Percentiles rank a stretch among this genome's conserved stretches.
Evolutionary conservation across 2,113 vertebrate species (phyloP).

Genomic region (Onychostoma macrolepis): DNA sequence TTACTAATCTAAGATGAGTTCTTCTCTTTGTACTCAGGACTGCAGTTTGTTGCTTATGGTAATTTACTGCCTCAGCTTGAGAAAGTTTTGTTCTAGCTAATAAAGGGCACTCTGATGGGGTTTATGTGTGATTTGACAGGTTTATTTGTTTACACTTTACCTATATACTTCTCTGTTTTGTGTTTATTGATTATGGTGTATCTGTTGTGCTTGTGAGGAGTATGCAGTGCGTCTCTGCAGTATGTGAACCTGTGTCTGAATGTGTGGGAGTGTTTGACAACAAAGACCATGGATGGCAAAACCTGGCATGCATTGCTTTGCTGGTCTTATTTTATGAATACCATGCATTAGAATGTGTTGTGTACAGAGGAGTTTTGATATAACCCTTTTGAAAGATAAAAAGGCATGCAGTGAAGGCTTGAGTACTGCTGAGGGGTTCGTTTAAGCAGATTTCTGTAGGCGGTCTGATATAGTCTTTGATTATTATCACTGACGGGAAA

Average conservation of each 20-base stretch:
- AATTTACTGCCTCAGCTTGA: not conserved
- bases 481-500: constrained; percentile 1
- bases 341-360: not conserved
- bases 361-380: not conserved
- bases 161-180: not conserved
- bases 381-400: not conserved
- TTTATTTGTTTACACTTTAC: not conserved
- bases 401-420: not conserved
- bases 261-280: constrained; percentile 37
- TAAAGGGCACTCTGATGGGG: not conserved
- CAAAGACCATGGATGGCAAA: not conserved
- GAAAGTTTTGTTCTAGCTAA: not conserved
- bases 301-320: not conserved
- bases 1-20: not conserved
- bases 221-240: not conserved
- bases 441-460: constrained; percentile 14
- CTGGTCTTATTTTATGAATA: constrained; percentile 16
- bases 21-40: constrained; percentile 12
- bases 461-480: constrained; percentile 18
- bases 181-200: not conserved
- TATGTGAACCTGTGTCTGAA: constrained; percentile 16
- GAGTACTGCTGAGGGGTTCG: not conserved
- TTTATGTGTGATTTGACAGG: not conserved
- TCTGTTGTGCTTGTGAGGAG: not conserved
- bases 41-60: constrained; percentile 41